Base-by-base conservation (phyloP, 2,888 invertebrate species). In the Sinohyriopsis cumingii region DNA sequence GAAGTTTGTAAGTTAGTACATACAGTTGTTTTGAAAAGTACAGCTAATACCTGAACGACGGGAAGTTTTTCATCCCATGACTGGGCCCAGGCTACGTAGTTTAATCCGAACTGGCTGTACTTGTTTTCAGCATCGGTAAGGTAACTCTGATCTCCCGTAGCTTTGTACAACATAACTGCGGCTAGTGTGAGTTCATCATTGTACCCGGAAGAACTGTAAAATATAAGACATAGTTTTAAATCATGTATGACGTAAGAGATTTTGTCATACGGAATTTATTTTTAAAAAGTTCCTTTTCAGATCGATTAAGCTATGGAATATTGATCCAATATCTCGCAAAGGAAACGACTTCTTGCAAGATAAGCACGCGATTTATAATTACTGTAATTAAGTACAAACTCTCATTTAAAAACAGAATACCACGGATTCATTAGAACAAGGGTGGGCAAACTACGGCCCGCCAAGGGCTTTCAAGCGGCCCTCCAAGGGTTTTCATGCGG, bases 131-230 rank as follows among this genome's bases (percentile, higher is more conserved):
- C 82, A 15, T 76, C 73, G 55, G 68, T 55, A 28, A 81, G 69
- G 76, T 83, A 84, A 9, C 69, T 28, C n/a, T 72, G 72, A 28
- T 76, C 79, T 66, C 77, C 80, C 33, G 84, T 84, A 1, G 84
- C 84, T 28, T 75, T 75, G 73, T 79, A 76, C 60, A 84, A 69
- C 84, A 83, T 83, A 28, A 79, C 76, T 20, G 83, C 83, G 5
- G 77, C 81, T 78, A 80, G 83, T 5, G 75, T 75, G 65, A 84
- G 65, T 68, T 84, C 84, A 64, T 84, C 84, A 15, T 71, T 62
- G 69, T 76, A 83, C 7, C 71, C 73, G 3, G 63, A 67, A 5
- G 80, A 82, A 19, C 78, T 78, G 65, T 12, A 59, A n/a, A 24
- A 55, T 15, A 20, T 18, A 28, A 22, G 22, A 24, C 33, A 33